Evolutionary conservation across 2,888 invertebrate species (phyloP), one percentile per base, ranked within the genome.

Genomic region (Polyploca ridens): DNA sequence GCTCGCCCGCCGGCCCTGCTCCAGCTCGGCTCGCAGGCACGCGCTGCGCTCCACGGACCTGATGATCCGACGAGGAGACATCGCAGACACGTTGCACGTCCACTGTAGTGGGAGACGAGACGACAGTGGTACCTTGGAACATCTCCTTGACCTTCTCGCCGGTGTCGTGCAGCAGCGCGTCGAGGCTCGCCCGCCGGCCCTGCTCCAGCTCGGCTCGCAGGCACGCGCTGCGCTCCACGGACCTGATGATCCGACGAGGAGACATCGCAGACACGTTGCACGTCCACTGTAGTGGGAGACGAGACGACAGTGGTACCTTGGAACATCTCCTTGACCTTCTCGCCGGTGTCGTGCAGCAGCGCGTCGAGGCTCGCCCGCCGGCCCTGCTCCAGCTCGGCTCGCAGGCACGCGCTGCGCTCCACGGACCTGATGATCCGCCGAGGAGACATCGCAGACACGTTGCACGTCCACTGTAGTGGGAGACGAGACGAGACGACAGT

Each of bases 81-180:
- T 83, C 0, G 90, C 90, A 0, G 90, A 90, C 11, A 89, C 90
- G 27, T 87, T 82, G 41, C 90, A 86, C 73, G 27, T 90, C 87
- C 61, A 84, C 71, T 0, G 92, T 90, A 13, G 88, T 86, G 0
- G 89, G 86, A 0, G 91, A 90, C n/a, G n/a, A n/a, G n/a, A n/a
- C 27, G 27, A 35, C 5, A 35, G 3, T 35, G 4, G 35, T 35
- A 81, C 97, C 97, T 84, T 97, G 97, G 74, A 97, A 96, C 79
- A 97, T 96, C 89, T 97, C 97, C 87, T 97, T 97, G 69, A 97
- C 96, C 80, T 96, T 96, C 86, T 97, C 97, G 49, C 97, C 96
- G 0, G 97, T 97, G 72, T 97, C 97, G 46, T 96, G 95, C 81
- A 97, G 94, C 33, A 97, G 83, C 67, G 97, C 96, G 78, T 97